These are phyloP conservation scores for Vidua macroura DNA, from an alignment of 2,113 vertebrate genomes.

Conservation along the genomic window DNA sequence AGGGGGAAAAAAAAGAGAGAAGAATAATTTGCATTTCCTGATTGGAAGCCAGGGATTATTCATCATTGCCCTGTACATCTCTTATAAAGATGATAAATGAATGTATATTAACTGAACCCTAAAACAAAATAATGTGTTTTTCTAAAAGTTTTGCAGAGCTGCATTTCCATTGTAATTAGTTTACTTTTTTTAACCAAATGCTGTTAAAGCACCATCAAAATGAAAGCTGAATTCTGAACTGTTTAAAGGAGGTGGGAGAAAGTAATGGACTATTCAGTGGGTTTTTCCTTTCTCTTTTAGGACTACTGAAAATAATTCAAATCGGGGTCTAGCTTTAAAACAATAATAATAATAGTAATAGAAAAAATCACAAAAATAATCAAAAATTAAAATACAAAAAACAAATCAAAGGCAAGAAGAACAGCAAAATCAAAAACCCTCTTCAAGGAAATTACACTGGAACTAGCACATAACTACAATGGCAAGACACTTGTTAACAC, in stretches of 20 bases:
- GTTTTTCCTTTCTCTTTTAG: neutral
- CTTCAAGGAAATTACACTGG: neutral
- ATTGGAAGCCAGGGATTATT: constrained; percentile 76
- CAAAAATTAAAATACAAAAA: neutral
- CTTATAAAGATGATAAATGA: constrained; percentile 80
- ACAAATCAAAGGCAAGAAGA: neutral
- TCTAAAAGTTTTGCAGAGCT: constrained; percentile 68
- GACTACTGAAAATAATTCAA: neutral
- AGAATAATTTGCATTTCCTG: constrained; percentile 74
- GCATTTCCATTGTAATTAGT: constrained; percentile 76
- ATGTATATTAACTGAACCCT: constrained; percentile 75
- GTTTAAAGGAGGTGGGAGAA: neutral
- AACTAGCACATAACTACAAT: neutral
- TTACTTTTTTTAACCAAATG: constrained; percentile 71
- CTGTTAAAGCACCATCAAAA: constrained; percentile 65
- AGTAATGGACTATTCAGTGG: neutral
- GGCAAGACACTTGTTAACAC: neutral
- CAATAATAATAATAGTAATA: no score
- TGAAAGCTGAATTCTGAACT: constrained; percentile 63
- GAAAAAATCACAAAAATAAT: neutral
- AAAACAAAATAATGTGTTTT: constrained; percentile 76
- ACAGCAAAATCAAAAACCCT: neutral
- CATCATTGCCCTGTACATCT: constrained; percentile 71
- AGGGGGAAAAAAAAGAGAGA: neutral
- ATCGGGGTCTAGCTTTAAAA: neutral